Evolutionary conservation across 2,888 invertebrate species (phyloP).

Genomic region (Drosophila neotestacea): DNA sequence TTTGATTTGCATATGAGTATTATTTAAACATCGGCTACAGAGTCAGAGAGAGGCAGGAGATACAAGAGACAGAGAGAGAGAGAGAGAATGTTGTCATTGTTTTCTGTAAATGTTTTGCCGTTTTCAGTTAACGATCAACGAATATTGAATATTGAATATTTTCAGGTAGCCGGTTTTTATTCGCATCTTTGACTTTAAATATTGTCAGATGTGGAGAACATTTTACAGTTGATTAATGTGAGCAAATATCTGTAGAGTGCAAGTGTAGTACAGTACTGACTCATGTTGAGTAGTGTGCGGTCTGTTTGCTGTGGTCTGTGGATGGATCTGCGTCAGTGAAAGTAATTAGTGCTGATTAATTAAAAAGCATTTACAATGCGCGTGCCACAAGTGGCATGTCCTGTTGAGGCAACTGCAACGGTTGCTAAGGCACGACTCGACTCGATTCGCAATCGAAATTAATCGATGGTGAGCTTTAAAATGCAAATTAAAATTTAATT

Average conservation of each 20-base stretch:
- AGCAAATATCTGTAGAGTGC: conserved; percentile 2
- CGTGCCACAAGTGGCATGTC: conserved; percentile 10
- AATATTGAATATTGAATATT: conserved; percentile 9
- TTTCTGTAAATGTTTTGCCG: conserved; percentile 4
- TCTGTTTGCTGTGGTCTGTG: conserved; percentile 11
- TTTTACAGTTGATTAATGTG: conserved; percentile 6
- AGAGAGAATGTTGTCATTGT: conserved; percentile 9
- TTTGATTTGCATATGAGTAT: conserved; percentile 6
- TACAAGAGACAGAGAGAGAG: not conserved
- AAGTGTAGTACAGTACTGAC: conserved; percentile 30
- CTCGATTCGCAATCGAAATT: not conserved
- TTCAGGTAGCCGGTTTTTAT: conserved; percentile 16
- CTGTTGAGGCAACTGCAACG: not conserved
- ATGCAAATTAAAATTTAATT: conserved; percentile 53
- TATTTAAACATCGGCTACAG: not conserved
- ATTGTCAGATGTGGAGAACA: not conserved
- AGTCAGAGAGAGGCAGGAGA: not conserved
- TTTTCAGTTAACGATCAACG: conserved; percentile 5
- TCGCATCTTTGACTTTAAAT: conserved; percentile 1
- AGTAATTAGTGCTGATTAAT: conserved; percentile 66
- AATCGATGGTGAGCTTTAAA: conserved; percentile 20
- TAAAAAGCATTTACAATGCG: conserved; percentile 26
- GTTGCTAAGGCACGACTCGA: not conserved
- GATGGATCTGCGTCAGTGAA: not conserved
- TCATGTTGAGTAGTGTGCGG: conserved; percentile 31